Conservation (phyloP, 2,797 vertebrate genomes). For the Micromesistius poutassou region DNA sequence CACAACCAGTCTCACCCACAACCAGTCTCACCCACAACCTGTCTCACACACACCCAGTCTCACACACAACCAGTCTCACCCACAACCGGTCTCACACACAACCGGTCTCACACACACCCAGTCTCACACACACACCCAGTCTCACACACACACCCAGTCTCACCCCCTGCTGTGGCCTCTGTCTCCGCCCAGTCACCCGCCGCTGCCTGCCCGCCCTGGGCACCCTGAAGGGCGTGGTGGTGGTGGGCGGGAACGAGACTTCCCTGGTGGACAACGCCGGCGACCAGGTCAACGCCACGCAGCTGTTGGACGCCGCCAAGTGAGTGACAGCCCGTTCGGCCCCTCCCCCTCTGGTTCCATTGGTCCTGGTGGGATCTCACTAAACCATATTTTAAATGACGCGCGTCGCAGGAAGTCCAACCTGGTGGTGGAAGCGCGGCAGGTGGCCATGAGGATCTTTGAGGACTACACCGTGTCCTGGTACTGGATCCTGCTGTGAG, state of each 20-base stretch:
- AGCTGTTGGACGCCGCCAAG: constrained; percentile 89
- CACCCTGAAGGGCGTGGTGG: constrained; percentile 75
- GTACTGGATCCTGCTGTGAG: constrained; percentile 96
- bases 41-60: too few species aligned
- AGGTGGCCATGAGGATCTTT: constrained; percentile 94
- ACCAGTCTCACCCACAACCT: too few species aligned
- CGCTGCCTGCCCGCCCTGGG: constrained; percentile 85
- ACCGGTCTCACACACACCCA: neutral
- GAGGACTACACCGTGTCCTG: constrained; percentile 95
- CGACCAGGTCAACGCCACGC: constrained; percentile 72
- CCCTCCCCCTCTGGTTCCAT: neutral
- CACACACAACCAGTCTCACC: too few species aligned
- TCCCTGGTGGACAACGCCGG: constrained; percentile 61
- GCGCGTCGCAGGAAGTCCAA: constrained; percentile 81
- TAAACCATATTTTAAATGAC: neutral
- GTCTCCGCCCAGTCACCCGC: constrained; percentile 76
- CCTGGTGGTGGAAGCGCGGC: constrained; percentile 79
- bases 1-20: too few species aligned
- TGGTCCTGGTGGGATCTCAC: neutral
- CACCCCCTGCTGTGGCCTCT: neutral
- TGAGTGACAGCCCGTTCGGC: constrained; percentile 51
- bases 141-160: too few species aligned
- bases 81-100: too few species aligned
- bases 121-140: too few species aligned
- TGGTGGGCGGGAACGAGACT: constrained; percentile 85